Conservation (phyloP, 2,888 invertebrate species). For the Germaria angustata region DNA sequence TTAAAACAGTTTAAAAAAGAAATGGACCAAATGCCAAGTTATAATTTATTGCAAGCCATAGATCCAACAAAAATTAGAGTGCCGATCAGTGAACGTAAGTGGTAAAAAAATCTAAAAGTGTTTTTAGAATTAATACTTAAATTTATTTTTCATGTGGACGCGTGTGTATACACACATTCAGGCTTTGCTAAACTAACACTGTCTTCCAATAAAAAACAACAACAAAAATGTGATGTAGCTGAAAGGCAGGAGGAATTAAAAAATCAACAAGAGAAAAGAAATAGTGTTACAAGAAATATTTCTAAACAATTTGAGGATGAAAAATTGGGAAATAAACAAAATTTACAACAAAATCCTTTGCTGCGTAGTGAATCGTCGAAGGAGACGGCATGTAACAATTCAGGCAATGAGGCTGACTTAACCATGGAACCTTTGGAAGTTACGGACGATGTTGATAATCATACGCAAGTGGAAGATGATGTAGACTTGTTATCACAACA, state of each 20-base stretch:
- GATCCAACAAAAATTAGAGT: conserved; percentile 76
- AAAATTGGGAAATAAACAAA: conserved; percentile 43
- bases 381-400: neutral
- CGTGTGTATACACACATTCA: conserved; percentile 32
- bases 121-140: neutral
- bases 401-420: neutral
- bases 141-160: neutral
- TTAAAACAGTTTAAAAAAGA: neutral
- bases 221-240: conserved; percentile 2
- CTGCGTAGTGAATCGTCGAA: conserved; percentile 58
- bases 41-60: conserved; percentile 74
- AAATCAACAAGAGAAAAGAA: conserved; percentile 9
- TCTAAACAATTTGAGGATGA: conserved; percentile 67
- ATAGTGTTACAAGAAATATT: conserved; percentile 72
- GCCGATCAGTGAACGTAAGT: conserved; percentile 74
- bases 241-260: neutral
- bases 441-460: conserved; percentile 10
- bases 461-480: conserved; percentile 47
- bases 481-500: conserved; percentile 71
- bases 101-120: neutral
- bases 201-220: conserved; percentile 74
- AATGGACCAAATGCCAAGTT: conserved; percentile 70
- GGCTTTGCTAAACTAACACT: conserved; percentile 78
- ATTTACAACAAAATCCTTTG: conserved; percentile 34
- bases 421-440: conserved; percentile 73